Percentiles rank a stretch among this genome's conserved stretches.
These are phyloP conservation scores for Eulemur albifrons DNA, from an alignment of 2,797 vertebrate genomes.

Conservation along the genomic window DNA sequence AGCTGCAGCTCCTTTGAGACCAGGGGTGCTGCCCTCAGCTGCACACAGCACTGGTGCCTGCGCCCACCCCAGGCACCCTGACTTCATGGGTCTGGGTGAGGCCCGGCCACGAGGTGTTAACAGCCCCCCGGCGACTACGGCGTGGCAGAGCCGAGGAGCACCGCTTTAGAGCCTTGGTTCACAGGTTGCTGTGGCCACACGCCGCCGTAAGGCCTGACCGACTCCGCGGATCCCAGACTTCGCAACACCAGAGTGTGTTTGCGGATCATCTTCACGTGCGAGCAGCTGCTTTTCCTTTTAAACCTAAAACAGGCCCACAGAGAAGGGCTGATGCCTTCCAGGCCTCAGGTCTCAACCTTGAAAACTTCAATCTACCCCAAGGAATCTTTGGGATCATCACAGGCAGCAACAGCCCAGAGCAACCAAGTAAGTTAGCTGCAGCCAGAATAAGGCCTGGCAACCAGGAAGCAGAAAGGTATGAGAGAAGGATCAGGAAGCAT, in stretches of 20 bases:
- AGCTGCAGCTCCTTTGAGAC: not conserved
- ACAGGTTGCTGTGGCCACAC: rapidly evolving
- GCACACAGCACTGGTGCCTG: too few relatives aligned
- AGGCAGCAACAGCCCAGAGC: not conserved
- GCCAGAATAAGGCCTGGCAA: rapidly evolving
- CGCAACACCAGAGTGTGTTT: too few relatives aligned
- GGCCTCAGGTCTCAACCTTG: not conserved
- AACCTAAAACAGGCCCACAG: too few relatives aligned
- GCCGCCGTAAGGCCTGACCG: too few relatives aligned
- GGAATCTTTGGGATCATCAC: rapidly evolving
- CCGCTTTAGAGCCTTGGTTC: rapidly evolving
- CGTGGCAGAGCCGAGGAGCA: not conserved
- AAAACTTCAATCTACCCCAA: not conserved
- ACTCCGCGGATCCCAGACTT: not conserved
- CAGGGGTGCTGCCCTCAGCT: not conserved
- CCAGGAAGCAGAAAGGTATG: rapidly evolving
- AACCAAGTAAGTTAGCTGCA: rapidly evolving
- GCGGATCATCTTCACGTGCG: rapidly evolving
- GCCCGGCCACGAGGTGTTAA: not conserved
- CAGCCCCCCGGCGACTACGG: not conserved
- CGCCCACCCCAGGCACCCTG: not conserved
- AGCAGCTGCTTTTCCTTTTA: not conserved
- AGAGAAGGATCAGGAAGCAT: rapidly evolving
- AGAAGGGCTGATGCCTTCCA: not conserved
- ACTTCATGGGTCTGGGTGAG: rapidly evolving